A percentile compares a stretch with the other conserved stretches of the same genome.
Conservation (phyloP, 2,888 invertebrate species). For the Morpho achilles region DNA sequence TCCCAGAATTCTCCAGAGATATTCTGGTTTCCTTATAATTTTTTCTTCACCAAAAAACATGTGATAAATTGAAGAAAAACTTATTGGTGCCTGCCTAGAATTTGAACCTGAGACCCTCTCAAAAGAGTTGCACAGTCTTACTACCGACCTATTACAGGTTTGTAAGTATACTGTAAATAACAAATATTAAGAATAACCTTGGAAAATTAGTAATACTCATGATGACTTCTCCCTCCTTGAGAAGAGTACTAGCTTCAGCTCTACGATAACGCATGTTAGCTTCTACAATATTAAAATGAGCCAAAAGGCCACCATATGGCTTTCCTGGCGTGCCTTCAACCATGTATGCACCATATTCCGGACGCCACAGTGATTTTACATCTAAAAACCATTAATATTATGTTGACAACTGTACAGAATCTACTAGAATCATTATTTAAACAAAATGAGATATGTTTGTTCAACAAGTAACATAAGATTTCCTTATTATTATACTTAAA, state of each 20-base stretch:
- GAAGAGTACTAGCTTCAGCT: conserved; percentile 88
- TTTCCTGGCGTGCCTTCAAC: conserved; percentile 98
- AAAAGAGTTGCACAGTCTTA: too few relatives aligned
- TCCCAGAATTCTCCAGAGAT: too few relatives aligned
- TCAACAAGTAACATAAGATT: conserved; percentile 45
- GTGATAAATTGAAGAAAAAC: too few relatives aligned
- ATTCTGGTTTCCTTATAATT: too few relatives aligned
- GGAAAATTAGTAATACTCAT: conserved; percentile 97
- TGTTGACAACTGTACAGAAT: background rate
- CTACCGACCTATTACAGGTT: too few relatives aligned
- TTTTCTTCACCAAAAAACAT: too few relatives aligned
- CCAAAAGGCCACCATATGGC: conserved; percentile 95
- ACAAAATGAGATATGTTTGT: conserved; percentile 28
- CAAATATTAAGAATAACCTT: conserved; percentile 75
- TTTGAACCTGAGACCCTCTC: too few relatives aligned
- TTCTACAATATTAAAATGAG: conserved; percentile 98
- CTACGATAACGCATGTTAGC: conserved; percentile 96
- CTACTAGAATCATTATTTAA: background rate
- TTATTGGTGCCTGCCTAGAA: too few relatives aligned
- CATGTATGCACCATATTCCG: conserved; percentile 99
- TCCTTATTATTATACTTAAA: conserved; percentile 30
- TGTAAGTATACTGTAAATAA: too few relatives aligned
- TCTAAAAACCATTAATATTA: conserved; percentile 53
- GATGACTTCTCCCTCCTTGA: conserved; percentile 89
- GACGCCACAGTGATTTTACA: conserved; percentile 95